phyloP scores from a whole-genome alignment of 2,888 invertebrate genomes.

The Fragum sueziense region DNA sequence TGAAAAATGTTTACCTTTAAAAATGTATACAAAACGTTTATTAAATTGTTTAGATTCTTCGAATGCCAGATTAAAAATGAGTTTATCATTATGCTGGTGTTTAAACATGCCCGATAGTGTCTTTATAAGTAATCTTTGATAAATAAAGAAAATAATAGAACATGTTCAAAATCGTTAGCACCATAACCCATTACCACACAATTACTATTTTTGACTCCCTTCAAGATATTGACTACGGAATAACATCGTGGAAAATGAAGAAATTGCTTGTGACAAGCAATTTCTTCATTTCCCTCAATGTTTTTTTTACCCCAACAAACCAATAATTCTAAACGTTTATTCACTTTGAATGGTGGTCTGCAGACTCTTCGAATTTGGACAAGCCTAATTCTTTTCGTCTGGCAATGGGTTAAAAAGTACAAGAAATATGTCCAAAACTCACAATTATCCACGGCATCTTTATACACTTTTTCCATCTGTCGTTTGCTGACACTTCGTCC shows the following conservation, averaged over 20 bases:
- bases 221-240: too few relatives aligned
- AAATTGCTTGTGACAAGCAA: neutral
- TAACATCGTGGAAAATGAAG: neutral
- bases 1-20: too few relatives aligned
- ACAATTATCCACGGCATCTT: slow-evolving; percentile 26
- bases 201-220: too few relatives aligned
- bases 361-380: neutral
- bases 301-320: neutral
- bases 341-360: neutral
- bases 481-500: slow-evolving; percentile 58
- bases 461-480: slow-evolving; percentile 37
- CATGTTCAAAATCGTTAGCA: too few relatives aligned
- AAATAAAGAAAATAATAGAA: too few relatives aligned
- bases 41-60: too few relatives aligned
- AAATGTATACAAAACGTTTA: too few relatives aligned
- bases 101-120: too few relatives aligned
- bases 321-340: neutral
- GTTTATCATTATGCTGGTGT: too few relatives aligned
- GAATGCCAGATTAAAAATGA: too few relatives aligned
- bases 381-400: neutral
- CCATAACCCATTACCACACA: too few relatives aligned
- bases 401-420: neutral
- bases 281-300: neutral
- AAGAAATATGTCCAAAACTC: neutral
- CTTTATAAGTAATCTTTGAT: too few relatives aligned